Evolutionary conservation across 1,140 invertebrate species (phyloP), one percentile per base, ranked within the genome.

Genomic region (Coelopa frigida): DNA sequence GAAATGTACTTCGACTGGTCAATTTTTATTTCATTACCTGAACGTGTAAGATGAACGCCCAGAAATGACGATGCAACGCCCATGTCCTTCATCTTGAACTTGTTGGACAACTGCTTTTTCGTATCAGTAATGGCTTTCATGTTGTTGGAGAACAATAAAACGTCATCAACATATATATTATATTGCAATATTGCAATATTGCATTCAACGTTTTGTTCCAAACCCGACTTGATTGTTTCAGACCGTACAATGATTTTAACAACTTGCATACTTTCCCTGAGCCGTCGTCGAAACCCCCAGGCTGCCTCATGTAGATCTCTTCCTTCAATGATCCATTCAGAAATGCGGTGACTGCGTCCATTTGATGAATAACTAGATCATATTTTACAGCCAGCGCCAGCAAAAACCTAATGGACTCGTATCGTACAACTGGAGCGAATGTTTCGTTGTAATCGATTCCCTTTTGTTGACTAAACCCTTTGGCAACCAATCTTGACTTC

Each of bases 291-390:
- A 55, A 58, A 31, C 56, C 62, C 32, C 55, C 24, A 11, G 70
- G 68, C 40, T 70, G 60, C 20, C 62, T 32, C 60, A 73, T 73
- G 44, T 61, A 72, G 11, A 73, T 56, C 39, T 60, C 55, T 52
- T 73, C 60, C 5, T 72, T 51, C 29, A 73, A 49, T 2, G 56
- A 39, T 22, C 65, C 66, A 54, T 73, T 62, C 21, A 74, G 46
- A 38, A 72, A 74, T 4, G 69, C 65, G 4, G 60, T 67, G 48
- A 49, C 53, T 4, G 71, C 54, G 52, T 73, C 62, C 31, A 70
- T 49, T 24, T 70, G 61, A n/a, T n/a, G n/a, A n/a, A n/a, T n/a
- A n/a, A n/a, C n/a, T 12, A 68, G 51, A 40, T 63, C 50, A 50
- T 51, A 56, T 56, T 61, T 29, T n/a, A 18, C 41, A 14, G 24